Evolutionary conservation across 1,140 invertebrate species (phyloP).

Genomic region (Drosophila funebris): DNA sequence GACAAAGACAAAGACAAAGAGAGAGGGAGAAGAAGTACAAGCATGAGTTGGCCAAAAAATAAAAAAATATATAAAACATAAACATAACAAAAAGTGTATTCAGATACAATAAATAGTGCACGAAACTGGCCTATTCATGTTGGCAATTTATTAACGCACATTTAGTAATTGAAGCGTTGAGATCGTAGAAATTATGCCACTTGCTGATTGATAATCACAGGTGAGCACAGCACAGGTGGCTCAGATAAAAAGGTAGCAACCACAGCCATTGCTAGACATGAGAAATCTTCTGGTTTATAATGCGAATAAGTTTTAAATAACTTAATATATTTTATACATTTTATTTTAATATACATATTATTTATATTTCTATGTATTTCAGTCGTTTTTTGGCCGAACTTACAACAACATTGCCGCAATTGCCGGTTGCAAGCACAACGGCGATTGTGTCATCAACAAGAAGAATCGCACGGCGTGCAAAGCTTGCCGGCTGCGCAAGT

Average conservation of each 20-base stretch:
- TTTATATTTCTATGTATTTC: conserved; percentile 84
- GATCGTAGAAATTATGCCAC: conserved; percentile 45
- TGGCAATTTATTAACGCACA: conserved; percentile 69
- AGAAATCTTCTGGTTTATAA: neutral
- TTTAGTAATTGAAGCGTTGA: conserved; percentile 66
- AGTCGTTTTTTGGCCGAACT: conserved; percentile 98
- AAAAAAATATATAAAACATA: conserved; percentile 15
- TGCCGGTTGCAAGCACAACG: conserved; percentile 96
- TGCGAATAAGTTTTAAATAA: neutral
- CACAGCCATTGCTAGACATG: neutral
- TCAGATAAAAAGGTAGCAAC: neutral
- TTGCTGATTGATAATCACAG: conserved; percentile 42
- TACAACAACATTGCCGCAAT: conserved; percentile 97
- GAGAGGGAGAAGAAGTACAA: conserved; percentile 9
- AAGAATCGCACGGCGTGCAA: conserved; percentile 98
- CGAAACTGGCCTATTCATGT: conserved; percentile 23
- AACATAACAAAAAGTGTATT: conserved; percentile 32
- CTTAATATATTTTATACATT: neutral
- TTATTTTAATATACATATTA: conserved; percentile 11
- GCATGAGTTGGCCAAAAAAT: conserved; percentile 57
- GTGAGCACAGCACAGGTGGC: conserved; percentile 20
- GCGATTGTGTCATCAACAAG: conserved; percentile 97
- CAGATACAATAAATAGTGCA: conserved; percentile 61
- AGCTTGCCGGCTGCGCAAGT: conserved; percentile 96
- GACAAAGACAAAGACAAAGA: too few species aligned